phyloP scores from a whole-genome alignment of 2,888 invertebrate genomes.

The Ichneumoninae sp. region DNA sequence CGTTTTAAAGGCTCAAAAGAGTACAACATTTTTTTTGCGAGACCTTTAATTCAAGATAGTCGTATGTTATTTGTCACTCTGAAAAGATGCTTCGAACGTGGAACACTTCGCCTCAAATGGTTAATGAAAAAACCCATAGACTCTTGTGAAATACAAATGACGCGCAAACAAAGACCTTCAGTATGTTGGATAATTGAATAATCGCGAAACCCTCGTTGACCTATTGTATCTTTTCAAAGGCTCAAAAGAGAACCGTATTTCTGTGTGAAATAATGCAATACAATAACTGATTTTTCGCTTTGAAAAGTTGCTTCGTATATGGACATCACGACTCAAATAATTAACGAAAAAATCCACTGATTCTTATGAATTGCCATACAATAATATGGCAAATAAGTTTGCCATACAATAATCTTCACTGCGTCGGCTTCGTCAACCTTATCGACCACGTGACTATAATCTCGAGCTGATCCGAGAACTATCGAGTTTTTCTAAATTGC shows the following conservation, averaged over 20 bases:
- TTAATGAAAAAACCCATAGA: neutral
- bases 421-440: constrained; percentile 73
- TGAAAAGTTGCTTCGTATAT: neutral
- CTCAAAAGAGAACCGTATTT: too few species aligned
- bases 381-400: too few species aligned
- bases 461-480: constrained; percentile 30
- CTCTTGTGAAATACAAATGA: neutral
- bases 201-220: neutral
- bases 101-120: neutral
- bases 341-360: neutral
- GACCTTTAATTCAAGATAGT: neutral
- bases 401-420: constrained; percentile 85
- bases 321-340: neutral
- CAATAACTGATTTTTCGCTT: neutral
- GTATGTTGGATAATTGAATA: neutral
- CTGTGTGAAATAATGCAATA: neutral
- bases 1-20: neutral
- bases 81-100: neutral
- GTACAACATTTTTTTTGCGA: neutral
- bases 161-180: constrained; percentile 31
- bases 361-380: too few species aligned
- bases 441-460: constrained; percentile 74
- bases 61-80: neutral
- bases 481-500: neutral
- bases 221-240: neutral